These are phyloP conservation scores for Naja naja DNA, from an alignment of 2,113 vertebrate genomes.

Conservation along the genomic window DNA sequence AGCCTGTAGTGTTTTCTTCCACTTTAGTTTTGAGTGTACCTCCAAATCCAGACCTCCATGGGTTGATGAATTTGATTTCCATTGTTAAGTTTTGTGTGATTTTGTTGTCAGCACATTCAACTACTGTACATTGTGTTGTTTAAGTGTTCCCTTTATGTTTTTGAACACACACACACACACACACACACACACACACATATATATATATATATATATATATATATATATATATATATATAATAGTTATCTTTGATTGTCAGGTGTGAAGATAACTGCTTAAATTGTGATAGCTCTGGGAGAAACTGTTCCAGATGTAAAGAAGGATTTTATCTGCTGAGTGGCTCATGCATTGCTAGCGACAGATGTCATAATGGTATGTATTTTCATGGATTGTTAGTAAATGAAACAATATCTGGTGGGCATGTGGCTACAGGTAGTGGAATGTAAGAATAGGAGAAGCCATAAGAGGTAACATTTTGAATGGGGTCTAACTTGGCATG, in stretches of 20 bases:
- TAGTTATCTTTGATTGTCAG: slow-evolving; percentile 60
- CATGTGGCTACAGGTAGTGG: not conserved
- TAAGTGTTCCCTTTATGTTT: too few species aligned
- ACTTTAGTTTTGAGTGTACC: too few species aligned
- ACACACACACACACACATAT: too few species aligned
- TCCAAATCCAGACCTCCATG: too few species aligned
- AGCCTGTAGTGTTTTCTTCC: too few species aligned
- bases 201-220: too few species aligned
- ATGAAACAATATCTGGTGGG: not conserved
- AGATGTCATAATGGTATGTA: slow-evolving; percentile 86
- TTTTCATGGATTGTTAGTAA: not conserved
- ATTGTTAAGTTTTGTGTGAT: too few species aligned
- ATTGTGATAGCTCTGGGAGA: slow-evolving; percentile 77
- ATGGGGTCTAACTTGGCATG: not conserved
- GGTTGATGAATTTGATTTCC: too few species aligned
- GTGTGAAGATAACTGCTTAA: slow-evolving; percentile 84
- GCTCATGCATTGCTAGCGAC: slow-evolving; percentile 78
- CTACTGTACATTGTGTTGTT: too few species aligned
- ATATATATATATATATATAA: not conserved
- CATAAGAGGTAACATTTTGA: not conserved
- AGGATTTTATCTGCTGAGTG: slow-evolving; percentile 78
- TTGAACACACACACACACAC: too few species aligned
- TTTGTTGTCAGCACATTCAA: too few species aligned
- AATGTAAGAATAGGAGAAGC: not conserved
- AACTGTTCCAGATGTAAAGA: slow-evolving; percentile 81